phyloP scores from a whole-genome alignment of 2,888 invertebrate species.

The Apodemia hepburni region DNA sequence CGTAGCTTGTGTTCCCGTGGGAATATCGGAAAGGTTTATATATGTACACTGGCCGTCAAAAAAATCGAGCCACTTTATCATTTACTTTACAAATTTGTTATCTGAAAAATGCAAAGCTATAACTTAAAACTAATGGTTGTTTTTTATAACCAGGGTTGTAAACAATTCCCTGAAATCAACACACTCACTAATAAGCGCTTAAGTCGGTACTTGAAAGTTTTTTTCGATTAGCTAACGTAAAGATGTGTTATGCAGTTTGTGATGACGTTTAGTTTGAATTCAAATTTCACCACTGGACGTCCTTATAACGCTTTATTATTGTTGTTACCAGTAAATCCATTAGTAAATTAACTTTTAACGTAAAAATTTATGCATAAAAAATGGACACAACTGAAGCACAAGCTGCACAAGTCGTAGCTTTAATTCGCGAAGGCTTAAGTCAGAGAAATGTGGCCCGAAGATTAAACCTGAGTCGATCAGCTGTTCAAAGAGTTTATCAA shows the following conservation, averaged over 20 bases:
- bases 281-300: background rate
- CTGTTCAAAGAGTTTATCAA: background rate
- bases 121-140: background rate
- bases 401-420: conserved; percentile 1
- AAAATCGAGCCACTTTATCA: background rate
- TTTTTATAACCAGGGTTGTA: conserved; percentile 3
- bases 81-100: background rate
- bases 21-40: too few relatives aligned
- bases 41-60: background rate
- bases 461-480: background rate
- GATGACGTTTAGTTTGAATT: background rate
- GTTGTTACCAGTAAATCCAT: background rate
- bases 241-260: background rate
- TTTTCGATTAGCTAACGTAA: background rate
- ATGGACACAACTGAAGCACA: conserved; percentile 5
- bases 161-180: background rate
- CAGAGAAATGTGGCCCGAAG: background rate
- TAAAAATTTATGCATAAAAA: background rate
- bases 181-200: background rate
- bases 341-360: background rate
- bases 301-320: background rate
- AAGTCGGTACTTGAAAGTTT: background rate
- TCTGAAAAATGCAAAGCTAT: background rate
- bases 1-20: too few relatives aligned
- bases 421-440: background rate